phyloP scores from a whole-genome alignment of 2,113 vertebrate species.

The Melanerpes formicivorus region DNA sequence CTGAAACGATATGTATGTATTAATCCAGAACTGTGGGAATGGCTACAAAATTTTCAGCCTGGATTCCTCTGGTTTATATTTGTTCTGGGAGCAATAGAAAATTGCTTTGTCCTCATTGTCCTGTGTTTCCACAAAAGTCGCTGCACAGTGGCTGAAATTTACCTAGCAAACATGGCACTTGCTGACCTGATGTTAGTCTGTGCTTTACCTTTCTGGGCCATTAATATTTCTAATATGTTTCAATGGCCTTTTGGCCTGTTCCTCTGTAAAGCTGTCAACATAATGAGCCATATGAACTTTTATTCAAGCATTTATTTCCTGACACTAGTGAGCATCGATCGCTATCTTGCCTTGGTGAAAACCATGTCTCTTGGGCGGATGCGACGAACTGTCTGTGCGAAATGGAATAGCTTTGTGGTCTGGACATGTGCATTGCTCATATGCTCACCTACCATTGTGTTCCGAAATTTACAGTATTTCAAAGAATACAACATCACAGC shows the following conservation, averaged over 20 bases:
- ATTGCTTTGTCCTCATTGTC: slow-evolving; percentile 87
- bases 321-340: slow-evolving; percentile 90
- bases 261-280: slow-evolving; percentile 86
- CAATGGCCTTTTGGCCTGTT: slow-evolving; percentile 88
- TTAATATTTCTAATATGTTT: slow-evolving; percentile 80
- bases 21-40: slow-evolving; percentile 44
- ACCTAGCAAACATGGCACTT: slow-evolving; percentile 87
- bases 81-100: slow-evolving; percentile 82
- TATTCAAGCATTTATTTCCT: slow-evolving; percentile 91
- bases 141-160: slow-evolving; percentile 93
- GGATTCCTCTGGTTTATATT: slow-evolving; percentile 85
- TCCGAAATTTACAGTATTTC: slow-evolving; percentile 70
- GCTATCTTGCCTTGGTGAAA: slow-evolving; percentile 91
- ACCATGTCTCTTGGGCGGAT: slow-evolving; percentile 88
- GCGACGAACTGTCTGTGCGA: slow-evolving; percentile 84
- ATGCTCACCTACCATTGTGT: slow-evolving; percentile 79
- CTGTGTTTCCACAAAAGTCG: slow-evolving; percentile 88
- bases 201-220: slow-evolving; percentile 92
- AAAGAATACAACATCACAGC: slow-evolving; percentile 59
- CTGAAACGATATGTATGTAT: not conserved
- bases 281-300: slow-evolving; percentile 82
- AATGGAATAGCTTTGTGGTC: slow-evolving; percentile 83
- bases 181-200: slow-evolving; percentile 87
- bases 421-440: slow-evolving; percentile 85
- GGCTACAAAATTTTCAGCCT: slow-evolving; percentile 79